Percentiles rank a stretch among this genome's conserved stretches.
These are phyloP conservation scores for Alosa alosa DNA, from an alignment of 2,113 vertebrate species.

Conservation along the genomic window DNA sequence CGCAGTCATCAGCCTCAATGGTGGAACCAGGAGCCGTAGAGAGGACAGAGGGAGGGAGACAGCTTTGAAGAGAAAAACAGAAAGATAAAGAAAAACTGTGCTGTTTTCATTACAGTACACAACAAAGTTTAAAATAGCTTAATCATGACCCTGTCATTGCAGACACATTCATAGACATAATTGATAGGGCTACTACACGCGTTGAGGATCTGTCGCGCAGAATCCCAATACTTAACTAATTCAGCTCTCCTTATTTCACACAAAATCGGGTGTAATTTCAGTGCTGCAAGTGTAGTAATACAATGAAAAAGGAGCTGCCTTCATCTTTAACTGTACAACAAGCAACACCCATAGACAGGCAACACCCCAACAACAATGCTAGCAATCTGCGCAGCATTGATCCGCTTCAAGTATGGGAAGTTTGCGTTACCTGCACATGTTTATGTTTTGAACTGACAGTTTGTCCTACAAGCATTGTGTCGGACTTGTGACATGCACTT, in stretches of 20 bases:
- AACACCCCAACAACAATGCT: not conserved
- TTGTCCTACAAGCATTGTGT: not conserved
- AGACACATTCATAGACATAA: no score
- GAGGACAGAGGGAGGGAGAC: constrained; percentile 30
- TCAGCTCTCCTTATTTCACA: no score
- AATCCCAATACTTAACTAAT: no score
- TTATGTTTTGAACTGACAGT: not conserved
- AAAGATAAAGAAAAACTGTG: not conserved
- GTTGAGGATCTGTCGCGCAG: no score
- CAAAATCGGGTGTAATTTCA: no score
- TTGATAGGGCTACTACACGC: no score
- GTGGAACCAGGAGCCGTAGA: constrained; percentile 45
- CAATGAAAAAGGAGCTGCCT: not conserved
- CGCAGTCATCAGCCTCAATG: constrained; percentile 53
- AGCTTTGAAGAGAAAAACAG: constrained; percentile 7
- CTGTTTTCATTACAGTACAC: not conserved
- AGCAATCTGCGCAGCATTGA: constrained; percentile 9
- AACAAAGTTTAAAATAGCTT: not conserved
- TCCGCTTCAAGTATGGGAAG: not conserved
- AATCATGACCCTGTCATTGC: not conserved
- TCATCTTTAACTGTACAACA: not conserved
- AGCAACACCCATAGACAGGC: not conserved
- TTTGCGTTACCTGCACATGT: not conserved
- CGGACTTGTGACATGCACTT: not conserved
- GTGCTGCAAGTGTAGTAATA: no score